Evolutionary conservation across 2,888 invertebrate genomes (phyloP).

Genomic region (Oscheius sp.): DNA sequence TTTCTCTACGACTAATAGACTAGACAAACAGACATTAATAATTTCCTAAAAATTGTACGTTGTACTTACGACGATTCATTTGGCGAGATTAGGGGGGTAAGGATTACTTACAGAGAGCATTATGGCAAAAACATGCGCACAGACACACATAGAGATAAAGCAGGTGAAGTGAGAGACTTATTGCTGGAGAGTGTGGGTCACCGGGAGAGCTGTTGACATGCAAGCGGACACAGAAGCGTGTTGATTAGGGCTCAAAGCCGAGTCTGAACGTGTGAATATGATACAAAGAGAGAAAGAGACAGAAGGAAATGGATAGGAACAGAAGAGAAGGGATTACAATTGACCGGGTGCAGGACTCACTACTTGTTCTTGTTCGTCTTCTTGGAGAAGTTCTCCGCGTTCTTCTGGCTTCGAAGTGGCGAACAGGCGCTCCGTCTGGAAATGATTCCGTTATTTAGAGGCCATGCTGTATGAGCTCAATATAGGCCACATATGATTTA

Average conservation of each 20-base stretch:
- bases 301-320: not conserved
- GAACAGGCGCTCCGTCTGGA: constrained; percentile 39
- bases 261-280: constrained; percentile 26
- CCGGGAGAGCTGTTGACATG: constrained; percentile 18
- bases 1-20: not conserved
- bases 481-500: too few species aligned
- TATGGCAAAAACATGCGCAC: constrained; percentile 14
- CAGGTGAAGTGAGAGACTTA: constrained; percentile 28
- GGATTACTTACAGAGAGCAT: not conserved
- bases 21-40: constrained; percentile 20
- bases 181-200: constrained; percentile 5
- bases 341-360: constrained; percentile 37
- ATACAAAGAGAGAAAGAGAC: not conserved
- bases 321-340: constrained; percentile 20
- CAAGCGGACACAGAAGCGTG: constrained; percentile 3
- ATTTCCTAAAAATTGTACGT: constrained; percentile 18
- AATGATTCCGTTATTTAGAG: not conserved
- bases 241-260: constrained; percentile 30
- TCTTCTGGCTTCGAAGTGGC: constrained; percentile 34
- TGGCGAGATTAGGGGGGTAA: not conserved
- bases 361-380: constrained; percentile 36
- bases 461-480: too few species aligned
- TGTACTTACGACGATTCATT: not conserved
- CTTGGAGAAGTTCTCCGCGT: constrained; percentile 25
- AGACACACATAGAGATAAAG: constrained; percentile 17